Percentiles rank a stretch among this genome's conserved stretches.
These are phyloP conservation scores for Galaxea fascicularis DNA, from an alignment of 92 coral and sea anemone species.

Conservation along the genomic window DNA sequence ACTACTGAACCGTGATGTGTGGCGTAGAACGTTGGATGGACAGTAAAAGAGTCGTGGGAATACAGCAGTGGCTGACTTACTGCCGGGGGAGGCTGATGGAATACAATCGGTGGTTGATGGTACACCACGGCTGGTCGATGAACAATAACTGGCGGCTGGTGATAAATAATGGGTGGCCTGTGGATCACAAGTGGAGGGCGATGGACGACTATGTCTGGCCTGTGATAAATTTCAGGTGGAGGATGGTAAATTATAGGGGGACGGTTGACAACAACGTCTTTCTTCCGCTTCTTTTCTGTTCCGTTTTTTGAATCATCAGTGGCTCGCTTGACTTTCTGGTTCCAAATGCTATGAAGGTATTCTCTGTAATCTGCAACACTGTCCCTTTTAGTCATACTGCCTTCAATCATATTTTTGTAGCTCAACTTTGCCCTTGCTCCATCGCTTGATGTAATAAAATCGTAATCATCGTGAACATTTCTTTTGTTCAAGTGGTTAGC, in stretches of 20 bases:
- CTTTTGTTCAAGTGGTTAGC: conserved; percentile 56
- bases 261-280: conserved; percentile 95
- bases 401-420: conserved; percentile 47
- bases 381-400: conserved; percentile 66
- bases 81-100: conserved; percentile 97
- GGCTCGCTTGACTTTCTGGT: conserved; percentile 20
- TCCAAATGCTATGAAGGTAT: conserved; percentile 35
- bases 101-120: conserved; percentile 98
- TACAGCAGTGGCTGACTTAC: conserved; percentile 96
- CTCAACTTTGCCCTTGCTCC: conserved; percentile 74
- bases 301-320: background rate
- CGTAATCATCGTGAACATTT: conserved; percentile 54
- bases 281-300: conserved; percentile 69
- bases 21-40: conserved; percentile 95
- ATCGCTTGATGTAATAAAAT: conserved; percentile 66
- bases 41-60: conserved; percentile 97
- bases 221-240: conserved; percentile 97
- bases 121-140: conserved; percentile 99
- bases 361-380: conserved; percentile 8
- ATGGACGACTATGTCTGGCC: conserved; percentile 98
- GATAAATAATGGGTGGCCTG: conserved; percentile 97
- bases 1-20: conserved; percentile 98
- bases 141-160: conserved; percentile 97
- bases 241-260: conserved; percentile 99
- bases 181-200: conserved; percentile 99